Evolutionary conservation across 2,113 vertebrate genomes (phyloP), one percentile per base, ranked within the genome.

Genomic region (Corythoichthys haematopterus): DNA sequence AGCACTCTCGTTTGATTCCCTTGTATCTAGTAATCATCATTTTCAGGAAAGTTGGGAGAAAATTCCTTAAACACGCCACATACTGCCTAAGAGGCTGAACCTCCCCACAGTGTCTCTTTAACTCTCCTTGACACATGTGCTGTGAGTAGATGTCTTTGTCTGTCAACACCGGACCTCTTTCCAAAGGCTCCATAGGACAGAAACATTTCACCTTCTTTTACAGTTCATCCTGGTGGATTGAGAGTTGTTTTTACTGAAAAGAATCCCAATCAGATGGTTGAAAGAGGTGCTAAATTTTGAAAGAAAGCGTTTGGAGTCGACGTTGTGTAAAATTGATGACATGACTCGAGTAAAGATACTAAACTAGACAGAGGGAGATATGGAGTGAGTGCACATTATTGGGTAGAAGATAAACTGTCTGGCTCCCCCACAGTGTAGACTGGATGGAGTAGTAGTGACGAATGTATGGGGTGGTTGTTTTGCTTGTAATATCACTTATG

Each of bases 141-240:
- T 71, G 48, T 65, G 52, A 81, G 66, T 66, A 68, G 59, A 71
- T 10, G 73, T 78, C 80, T 87, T 86, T 78, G 76, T 87, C 79
- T 65, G 76, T 80, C 82, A 75, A 36, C 56, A 6, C 65, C 13
- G 62, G 65, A 56, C 60, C 71, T 53, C 36, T 47, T 76, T 81
- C 77, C 76, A 82, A 67, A 69, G 66, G 64, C 64, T 78, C 53
- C 64, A 16, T 67, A 71, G 71, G 71, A 71, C 68, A 14, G 68
- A 50, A 28, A 63, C 33, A 33, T 59, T 83, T 88, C 65, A 80
- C 77, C 66, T 70, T 66, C 65, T 65, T 56, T 73, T 62, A 14
- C 46, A 70, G 70, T 70, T 79, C 20, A 50, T 8, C 68, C 72
- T 20, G 2, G 36, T 0, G 15, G 66, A 78, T 48, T 47, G 9